A percentile compares a stretch with the other conserved stretches of the same genome.
These are phyloP conservation scores for Rhynchopsitta pachyrhyncha DNA, from an alignment of 2,113 vertebrate genomes.

Conservation along the genomic window DNA sequence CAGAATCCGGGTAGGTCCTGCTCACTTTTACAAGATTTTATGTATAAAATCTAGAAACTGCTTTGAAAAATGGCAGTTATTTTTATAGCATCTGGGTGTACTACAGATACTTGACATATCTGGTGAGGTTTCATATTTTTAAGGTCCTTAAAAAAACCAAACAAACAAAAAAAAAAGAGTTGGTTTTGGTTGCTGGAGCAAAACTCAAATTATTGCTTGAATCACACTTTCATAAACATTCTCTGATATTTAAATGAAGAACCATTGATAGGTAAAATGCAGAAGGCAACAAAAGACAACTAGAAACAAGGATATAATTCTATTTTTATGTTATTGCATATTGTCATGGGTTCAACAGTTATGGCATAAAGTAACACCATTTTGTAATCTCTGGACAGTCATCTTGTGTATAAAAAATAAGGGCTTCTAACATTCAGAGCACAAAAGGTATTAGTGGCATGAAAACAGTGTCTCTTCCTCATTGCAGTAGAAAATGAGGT, in stretches of 20 bases:
- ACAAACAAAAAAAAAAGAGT: neutral
- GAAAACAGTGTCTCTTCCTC: conserved; percentile 6
- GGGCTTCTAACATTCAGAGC: neutral
- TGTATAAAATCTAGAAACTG: neutral
- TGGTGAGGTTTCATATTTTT: neutral
- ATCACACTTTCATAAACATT: neutral
- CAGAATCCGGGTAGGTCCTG: neutral
- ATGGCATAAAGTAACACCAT: neutral
- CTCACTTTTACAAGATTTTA: neutral
- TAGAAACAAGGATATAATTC: neutral
- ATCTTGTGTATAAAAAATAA: neutral
- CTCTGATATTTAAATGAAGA: neutral
- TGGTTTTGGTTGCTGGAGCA: neutral
- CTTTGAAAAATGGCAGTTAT: neutral
- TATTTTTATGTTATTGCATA: neutral
- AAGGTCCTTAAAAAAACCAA: neutral
- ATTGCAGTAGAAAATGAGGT: conserved; percentile 26
- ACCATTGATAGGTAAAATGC: neutral
- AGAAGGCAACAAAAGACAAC: neutral
- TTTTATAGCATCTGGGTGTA: neutral
- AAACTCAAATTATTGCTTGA: neutral
- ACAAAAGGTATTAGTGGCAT: conserved; percentile 24
- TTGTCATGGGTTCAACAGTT: neutral
- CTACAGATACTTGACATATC: neutral
- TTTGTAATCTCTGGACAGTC: neutral